Percentiles rank a stretch among this genome's conserved stretches.
phyloP scores from a whole-genome alignment of 2,797 vertebrate genomes.

The Rhinoraja longicauda region DNA sequence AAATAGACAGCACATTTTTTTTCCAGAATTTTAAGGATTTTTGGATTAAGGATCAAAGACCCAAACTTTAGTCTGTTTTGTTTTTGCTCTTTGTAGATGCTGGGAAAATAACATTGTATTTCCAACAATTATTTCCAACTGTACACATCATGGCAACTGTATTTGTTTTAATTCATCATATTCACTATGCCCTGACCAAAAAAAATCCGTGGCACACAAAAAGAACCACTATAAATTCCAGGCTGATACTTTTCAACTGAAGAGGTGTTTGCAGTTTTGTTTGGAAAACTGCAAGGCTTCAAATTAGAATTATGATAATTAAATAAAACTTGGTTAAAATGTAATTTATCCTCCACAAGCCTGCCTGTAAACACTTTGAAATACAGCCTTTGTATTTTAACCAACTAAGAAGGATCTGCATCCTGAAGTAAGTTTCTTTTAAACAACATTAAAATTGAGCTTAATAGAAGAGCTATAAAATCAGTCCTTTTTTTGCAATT shows the following conservation, averaged over 20 bases:
- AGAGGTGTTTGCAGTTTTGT: not conserved
- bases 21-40: not conserved
- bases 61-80: not conserved
- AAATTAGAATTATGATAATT: not conserved
- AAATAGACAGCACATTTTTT: not conserved
- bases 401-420: not conserved
- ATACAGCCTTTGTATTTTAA: not conserved
- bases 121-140: not conserved
- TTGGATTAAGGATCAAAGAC: not conserved
- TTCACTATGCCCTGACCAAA: not conserved
- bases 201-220: not conserved
- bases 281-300: not conserved
- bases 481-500: conserved; percentile 26
- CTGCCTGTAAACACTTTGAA: not conserved
- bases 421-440: conserved; percentile 5
- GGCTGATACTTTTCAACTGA: not conserved
- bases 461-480: conserved; percentile 33
- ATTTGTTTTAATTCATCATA: not conserved
- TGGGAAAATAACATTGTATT: not conserved
- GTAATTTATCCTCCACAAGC: too few relatives aligned
- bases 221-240: not conserved
- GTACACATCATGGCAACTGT: not conserved
- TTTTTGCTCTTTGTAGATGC: not conserved
- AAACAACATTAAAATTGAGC: not conserved
- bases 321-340: not conserved